These are phyloP conservation scores for Paramormyrops hopkinsi DNA, from an alignment of 2,797 vertebrate species.

Conservation along the genomic window DNA sequence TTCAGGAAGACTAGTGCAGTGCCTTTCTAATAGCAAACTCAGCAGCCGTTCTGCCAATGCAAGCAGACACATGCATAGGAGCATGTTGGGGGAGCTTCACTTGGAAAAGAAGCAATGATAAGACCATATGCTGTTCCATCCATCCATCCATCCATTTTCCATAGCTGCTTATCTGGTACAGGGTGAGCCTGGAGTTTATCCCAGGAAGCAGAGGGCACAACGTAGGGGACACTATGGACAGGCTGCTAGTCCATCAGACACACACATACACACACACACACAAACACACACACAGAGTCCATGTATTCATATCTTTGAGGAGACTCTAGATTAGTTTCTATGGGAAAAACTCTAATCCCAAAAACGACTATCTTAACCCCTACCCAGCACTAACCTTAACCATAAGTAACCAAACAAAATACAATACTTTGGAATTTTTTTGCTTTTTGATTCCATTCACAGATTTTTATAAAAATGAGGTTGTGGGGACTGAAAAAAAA, in stretches of 20 bases:
- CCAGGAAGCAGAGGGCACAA: not conserved
- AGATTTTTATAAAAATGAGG: not conserved
- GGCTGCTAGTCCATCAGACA: not conserved
- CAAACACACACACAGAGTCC: not conserved
- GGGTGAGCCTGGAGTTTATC: not conserved
- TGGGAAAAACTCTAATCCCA: not conserved
- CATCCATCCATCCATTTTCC: not conserved
- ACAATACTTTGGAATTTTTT: not conserved
- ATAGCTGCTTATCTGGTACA: not conserved
- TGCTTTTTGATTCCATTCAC: not conserved
- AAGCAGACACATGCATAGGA: not conserved
- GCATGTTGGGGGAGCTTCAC: not conserved
- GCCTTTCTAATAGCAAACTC: not conserved
- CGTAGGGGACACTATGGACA: not conserved
- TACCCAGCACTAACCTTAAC: not conserved
- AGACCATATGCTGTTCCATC: not conserved
- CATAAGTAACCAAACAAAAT: not conserved
- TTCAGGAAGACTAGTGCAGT: not conserved
- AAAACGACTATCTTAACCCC: not conserved
- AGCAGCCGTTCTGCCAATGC: not conserved
- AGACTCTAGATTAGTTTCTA: not conserved
- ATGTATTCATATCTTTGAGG: not conserved
- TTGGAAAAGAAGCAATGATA: not conserved
- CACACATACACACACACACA: not conserved
- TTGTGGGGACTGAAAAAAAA: not conserved